A percentile compares a stretch with the other conserved stretches of the same genome.
phyloP scores from a whole-genome alignment of 2,113 vertebrate species.

The Burhinus oedicnemus region DNA sequence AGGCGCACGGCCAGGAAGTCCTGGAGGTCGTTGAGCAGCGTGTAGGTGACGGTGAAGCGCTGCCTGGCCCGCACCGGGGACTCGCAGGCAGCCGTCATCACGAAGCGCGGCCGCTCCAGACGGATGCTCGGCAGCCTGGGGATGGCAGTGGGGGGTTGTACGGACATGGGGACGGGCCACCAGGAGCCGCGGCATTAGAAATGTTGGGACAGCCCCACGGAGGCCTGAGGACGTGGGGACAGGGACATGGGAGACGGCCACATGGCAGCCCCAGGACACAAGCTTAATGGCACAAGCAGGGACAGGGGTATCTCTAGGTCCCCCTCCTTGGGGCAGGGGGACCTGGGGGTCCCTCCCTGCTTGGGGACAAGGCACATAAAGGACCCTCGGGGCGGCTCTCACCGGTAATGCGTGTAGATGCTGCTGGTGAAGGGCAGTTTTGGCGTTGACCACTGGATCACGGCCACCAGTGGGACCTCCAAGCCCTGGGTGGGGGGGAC shows the following conservation, averaged over 20 bases:
- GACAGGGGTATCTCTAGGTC: background rate
- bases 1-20: slow-evolving; percentile 93
- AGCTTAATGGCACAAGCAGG: background rate
- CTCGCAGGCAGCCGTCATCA: slow-evolving; percentile 93
- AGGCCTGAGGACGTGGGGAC: background rate
- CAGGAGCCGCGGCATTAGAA: background rate
- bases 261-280: fast-evolving
- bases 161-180: background rate
- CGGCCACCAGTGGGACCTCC: slow-evolving; percentile 90
- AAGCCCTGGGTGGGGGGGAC: slow-evolving; percentile 77
- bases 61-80: slow-evolving; percentile 82
- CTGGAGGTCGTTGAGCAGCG: slow-evolving; percentile 93
- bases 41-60: slow-evolving; percentile 90
- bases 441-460: slow-evolving; percentile 91
- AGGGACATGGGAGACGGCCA: background rate
- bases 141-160: background rate
- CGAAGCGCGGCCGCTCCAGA: slow-evolving; percentile 88
- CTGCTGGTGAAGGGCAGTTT: slow-evolving; percentile 91
- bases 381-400: background rate
- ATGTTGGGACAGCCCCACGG: background rate
- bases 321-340: background rate
- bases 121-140: slow-evolving; percentile 88
- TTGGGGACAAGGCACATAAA: background rate
- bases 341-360: too few species aligned
- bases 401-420: slow-evolving; percentile 94